Conservation (phyloP, 2,888 invertebrate species). For the Xanthorhoe designata region DNA sequence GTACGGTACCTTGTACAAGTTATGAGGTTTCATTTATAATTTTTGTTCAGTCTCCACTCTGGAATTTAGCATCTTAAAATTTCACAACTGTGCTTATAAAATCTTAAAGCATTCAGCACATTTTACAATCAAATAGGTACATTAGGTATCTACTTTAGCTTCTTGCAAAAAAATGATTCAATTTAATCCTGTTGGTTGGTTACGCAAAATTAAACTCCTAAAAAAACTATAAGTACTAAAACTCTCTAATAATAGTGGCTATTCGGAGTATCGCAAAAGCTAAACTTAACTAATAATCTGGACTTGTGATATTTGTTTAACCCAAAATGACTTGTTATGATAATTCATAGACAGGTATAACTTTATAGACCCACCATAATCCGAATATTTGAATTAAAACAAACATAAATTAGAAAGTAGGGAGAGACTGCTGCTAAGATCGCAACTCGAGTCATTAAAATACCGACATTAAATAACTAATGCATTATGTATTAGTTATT, state of each 20-base stretch:
- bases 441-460: neutral
- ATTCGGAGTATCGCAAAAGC: no score
- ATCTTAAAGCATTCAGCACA: neutral
- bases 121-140: no score
- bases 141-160: no score
- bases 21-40: neutral
- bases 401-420: slow-evolving; percentile 17
- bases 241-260: no score
- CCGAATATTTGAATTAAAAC: neutral
- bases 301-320: slow-evolving; percentile 22
- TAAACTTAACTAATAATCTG: no score
- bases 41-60: neutral
- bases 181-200: no score
- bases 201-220: neutral
- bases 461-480: neutral
- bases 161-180: neutral
- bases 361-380: slow-evolving; percentile 12
- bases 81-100: neutral
- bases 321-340: slow-evolving; percentile 30
- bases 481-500: neutral
- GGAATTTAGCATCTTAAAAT: neutral
- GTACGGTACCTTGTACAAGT: no score
- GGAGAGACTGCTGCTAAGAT: neutral
- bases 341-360: slow-evolving; percentile 25
- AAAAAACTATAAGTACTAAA: slow-evolving; percentile 11